A percentile compares a stretch with the other conserved stretches of the same genome.
These are phyloP conservation scores for Helarctos malayanus DNA, from an alignment of 2,797 vertebrate species.

Conservation along the genomic window DNA sequence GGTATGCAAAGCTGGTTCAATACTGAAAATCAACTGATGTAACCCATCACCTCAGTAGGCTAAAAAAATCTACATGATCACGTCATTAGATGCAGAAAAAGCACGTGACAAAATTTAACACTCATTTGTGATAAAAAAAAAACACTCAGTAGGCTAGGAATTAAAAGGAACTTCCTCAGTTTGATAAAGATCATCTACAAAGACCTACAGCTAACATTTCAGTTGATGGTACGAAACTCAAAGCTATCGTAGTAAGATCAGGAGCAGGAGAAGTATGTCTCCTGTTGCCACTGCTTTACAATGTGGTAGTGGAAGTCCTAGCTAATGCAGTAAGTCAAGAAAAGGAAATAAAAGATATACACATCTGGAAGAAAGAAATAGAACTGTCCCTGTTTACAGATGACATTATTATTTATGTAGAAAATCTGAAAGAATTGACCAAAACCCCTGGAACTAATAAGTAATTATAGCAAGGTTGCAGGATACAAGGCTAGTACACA, in stretches of 20 bases:
- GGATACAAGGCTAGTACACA: background rate
- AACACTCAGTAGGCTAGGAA: background rate
- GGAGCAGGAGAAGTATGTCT: background rate
- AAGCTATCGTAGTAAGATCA: background rate
- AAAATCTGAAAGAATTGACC: slow-evolving; percentile 3
- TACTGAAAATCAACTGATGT: background rate
- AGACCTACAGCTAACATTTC: background rate
- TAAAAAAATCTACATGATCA: background rate
- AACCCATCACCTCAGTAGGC: background rate
- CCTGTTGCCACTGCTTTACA: background rate
- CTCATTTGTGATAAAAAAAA: background rate
- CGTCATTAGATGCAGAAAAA: background rate
- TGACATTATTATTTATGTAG: background rate
- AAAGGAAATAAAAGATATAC: background rate
- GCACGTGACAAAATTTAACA: background rate
- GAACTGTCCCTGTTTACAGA: background rate
- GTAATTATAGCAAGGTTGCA: background rate
- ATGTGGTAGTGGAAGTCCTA: background rate
- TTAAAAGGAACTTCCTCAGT: background rate
- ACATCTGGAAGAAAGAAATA: slow-evolving; percentile 10
- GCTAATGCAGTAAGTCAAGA: background rate
- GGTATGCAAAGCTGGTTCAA: background rate
- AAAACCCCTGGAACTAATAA: background rate
- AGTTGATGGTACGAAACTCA: background rate
- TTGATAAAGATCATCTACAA: background rate